Evolutionary conservation across 2,113 vertebrate genomes (phyloP).

Genomic region (Bolborhynchus lineola): DNA sequence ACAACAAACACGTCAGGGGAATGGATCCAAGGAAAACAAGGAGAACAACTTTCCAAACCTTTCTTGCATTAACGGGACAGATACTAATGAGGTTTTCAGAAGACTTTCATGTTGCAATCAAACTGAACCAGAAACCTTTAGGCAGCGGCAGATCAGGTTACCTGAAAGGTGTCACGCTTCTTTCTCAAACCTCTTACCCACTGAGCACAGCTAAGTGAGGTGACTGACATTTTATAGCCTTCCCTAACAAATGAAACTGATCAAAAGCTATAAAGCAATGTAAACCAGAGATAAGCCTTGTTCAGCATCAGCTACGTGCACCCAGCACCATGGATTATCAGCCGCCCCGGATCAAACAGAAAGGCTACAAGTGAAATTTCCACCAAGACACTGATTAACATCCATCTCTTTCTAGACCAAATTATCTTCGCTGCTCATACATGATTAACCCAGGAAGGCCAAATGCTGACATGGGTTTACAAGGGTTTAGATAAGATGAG

Average conservation of each 20-base stretch:
- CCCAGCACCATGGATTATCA: neutral
- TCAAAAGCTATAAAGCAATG: neutral
- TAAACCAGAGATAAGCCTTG: neutral
- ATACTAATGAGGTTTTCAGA: neutral
- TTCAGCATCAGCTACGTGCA: neutral
- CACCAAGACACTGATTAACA: neutral
- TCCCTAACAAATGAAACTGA: neutral
- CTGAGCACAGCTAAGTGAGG: neutral
- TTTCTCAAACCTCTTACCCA: neutral
- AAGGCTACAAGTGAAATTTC: neutral
- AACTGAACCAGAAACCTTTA: neutral
- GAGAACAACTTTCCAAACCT: neutral
- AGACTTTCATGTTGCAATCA: neutral
- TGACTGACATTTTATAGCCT: neutral
- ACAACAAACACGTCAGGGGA: rapidly evolving
- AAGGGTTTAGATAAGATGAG: neutral
- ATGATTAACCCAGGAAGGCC: neutral
- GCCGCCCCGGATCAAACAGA: neutral
- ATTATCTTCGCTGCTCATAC: neutral
- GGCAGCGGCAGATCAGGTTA: neutral
- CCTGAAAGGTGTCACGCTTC: neutral
- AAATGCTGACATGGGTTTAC: neutral
- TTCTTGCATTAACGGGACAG: neutral
- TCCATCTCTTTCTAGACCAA: neutral
- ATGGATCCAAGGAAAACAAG: neutral